A percentile compares a stretch with the other conserved stretches of the same genome.
phyloP scores from a whole-genome alignment of 64 coral and sea anemone genomes.

The Astreopora myriophthalma region DNA sequence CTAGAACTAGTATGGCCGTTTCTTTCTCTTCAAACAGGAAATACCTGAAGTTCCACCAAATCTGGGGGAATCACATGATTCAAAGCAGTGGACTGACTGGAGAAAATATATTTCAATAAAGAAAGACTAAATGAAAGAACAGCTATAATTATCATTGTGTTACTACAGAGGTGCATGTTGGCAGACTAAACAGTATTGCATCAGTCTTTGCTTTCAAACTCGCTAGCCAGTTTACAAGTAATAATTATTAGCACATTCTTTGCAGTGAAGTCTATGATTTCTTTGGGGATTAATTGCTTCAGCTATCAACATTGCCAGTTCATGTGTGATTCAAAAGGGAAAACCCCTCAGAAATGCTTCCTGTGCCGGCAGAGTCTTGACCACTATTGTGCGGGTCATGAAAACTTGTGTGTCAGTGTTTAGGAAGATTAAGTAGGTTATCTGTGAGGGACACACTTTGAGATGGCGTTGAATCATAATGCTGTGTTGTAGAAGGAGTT shows the following conservation, averaged over 20 bases:
- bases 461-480: constrained; percentile 52
- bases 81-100: constrained; percentile 41
- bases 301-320: too few species aligned
- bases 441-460: constrained; percentile 71
- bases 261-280: too few species aligned
- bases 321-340: too few species aligned
- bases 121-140: constrained; percentile 35
- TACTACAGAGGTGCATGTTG: not conserved
- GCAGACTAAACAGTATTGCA: too few species aligned
- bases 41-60: constrained; percentile 82
- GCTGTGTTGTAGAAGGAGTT: constrained; percentile 45
- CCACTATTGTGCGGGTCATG: too few species aligned
- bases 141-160: not conserved
- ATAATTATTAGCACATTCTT: too few species aligned
- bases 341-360: too few species aligned
- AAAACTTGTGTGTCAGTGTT: constrained; percentile 26
- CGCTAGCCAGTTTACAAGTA: too few species aligned
- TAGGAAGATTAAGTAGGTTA: constrained; percentile 79
- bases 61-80: constrained; percentile 17
- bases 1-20: too few species aligned
- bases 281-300: too few species aligned
- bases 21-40: constrained; percentile 40
- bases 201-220: too few species aligned
- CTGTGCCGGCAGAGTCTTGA: too few species aligned
- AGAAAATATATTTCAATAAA: constrained; percentile 95